Percentiles rank a stretch among this genome's conserved stretches.
These are phyloP conservation scores for Conchocele bisecta DNA, from an alignment of 2,888 invertebrate genomes.

Conservation along the genomic window DNA sequence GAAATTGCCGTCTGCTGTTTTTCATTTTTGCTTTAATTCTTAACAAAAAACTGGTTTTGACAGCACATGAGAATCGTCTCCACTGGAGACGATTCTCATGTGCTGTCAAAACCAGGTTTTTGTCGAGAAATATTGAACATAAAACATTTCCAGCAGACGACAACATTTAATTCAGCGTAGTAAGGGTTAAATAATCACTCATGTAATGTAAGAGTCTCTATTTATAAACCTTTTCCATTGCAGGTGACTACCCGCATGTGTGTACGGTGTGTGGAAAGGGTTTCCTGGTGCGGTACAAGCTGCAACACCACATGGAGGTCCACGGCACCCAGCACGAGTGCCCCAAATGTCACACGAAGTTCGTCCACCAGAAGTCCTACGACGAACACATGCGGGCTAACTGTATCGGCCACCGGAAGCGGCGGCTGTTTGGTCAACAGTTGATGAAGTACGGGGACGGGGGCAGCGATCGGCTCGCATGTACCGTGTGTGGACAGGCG, in stretches of 20 bases:
- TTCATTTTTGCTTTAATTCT: not conserved
- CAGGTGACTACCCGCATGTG: conserved; percentile 50
- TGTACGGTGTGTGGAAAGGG: conserved; percentile 44
- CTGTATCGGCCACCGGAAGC: conserved; percentile 51
- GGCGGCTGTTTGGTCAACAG: conserved; percentile 5
- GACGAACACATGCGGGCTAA: conserved; percentile 50
- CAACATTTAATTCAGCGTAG: not conserved
- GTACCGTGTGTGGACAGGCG: not conserved
- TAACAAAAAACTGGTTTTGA: not conserved
- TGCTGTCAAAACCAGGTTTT: too few species aligned
- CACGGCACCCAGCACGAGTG: conserved; percentile 49
- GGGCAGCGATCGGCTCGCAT: too few species aligned
- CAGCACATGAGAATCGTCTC: too few species aligned
- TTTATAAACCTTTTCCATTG: conserved; percentile 21
- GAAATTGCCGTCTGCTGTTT: too few species aligned
- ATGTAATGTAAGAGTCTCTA: not conserved
- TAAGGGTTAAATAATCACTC: not conserved
- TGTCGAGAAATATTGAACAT: not conserved
- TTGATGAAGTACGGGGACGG: not conserved
- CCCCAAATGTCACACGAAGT: conserved; percentile 55
- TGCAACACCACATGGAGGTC: conserved; percentile 51
- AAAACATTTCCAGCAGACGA: not conserved
- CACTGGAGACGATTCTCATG: too few species aligned
- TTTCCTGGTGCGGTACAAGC: conserved; percentile 47
- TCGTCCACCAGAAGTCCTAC: conserved; percentile 56